Evolutionary conservation across 2,888 invertebrate species (phyloP), one percentile per base, ranked within the genome.

Genomic region (Acheta domesticus): DNA sequence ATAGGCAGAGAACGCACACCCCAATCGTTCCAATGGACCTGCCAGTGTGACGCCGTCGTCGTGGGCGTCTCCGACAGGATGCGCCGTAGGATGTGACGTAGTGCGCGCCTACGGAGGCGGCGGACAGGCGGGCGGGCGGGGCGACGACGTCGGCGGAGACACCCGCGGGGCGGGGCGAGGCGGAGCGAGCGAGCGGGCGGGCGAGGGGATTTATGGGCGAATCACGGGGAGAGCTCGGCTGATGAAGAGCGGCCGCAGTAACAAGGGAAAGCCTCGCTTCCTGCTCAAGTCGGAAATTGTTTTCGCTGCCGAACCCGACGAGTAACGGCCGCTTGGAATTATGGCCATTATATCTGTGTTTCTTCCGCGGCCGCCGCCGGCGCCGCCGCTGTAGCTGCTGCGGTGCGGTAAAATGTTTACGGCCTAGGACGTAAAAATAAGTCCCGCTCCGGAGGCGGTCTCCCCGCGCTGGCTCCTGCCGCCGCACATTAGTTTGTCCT

Each of bases 281-380:
- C 62, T 62, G 62, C 62, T 62, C n/a, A 14, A 62, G 62, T n/a
- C 16, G 62, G 62, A 62, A 62, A 62, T 62, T 62, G 62, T 62
- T 62, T 62, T 62, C 62, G 14, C 16, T 62, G 62, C 62, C n/a
- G 16, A 14, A n/a, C 62, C 62, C 62, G n/a, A 14, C 62, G 62
- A 62, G n/a, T 62, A 62, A 62, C 62, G 62, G n/a, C 62, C 62
- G 62, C 62, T 62, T 62, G 62, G 62, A 62, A n/a, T 62, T 62
- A 62, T 62, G n/a, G 62, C 14, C 62, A n/a, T n/a, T 62, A 62
- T n/a, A 62, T 14, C 62, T 62, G 62, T 62, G 62, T 62, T 62
- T 62, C 62, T 62, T 14, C 62, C 4, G 62, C 62, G 62, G n/a
- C 62, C 16, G 36, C 36, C 36, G 36, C 36, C 36, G 36, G 36